These are phyloP conservation scores for Archaeoteleia sp. DNA, from an alignment of 2,888 invertebrate genomes.

Conservation along the genomic window DNA sequence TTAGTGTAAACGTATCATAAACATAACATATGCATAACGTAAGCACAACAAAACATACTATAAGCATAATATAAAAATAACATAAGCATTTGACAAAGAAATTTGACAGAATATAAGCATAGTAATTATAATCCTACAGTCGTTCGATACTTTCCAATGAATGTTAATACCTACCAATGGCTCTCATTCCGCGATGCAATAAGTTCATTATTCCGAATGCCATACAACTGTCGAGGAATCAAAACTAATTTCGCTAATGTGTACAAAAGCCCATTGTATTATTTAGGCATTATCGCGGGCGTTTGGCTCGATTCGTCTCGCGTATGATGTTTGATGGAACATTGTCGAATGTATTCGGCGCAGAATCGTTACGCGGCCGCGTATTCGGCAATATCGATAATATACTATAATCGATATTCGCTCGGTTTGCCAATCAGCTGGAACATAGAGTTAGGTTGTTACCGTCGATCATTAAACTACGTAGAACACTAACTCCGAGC, in stretches of 20 bases:
- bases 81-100: too few relatives aligned
- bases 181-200: conserved; percentile 8
- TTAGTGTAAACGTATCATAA: too few relatives aligned
- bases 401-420: conserved; percentile 55
- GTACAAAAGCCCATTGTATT: conserved; percentile 19
- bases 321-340: conserved; percentile 12
- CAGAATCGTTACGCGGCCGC: conserved; percentile 4
- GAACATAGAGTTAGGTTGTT: conserved; percentile 45
- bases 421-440: conserved; percentile 59
- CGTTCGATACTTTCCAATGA: neutral
- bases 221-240: conserved; percentile 18
- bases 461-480: conserved; percentile 27
- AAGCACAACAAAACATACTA: too few relatives aligned
- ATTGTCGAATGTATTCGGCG: conserved; percentile 21
- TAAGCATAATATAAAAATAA: too few relatives aligned
- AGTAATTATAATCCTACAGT: too few relatives aligned
- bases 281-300: conserved; percentile 13
- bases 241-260: conserved; percentile 32
- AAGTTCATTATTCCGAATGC: conserved; percentile 7
- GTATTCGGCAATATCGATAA: conserved; percentile 51
- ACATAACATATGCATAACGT: too few relatives aligned
- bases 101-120: too few relatives aligned
- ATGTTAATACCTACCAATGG: conserved; percentile 15
- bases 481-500: conserved; percentile 22
- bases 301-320: conserved; percentile 3